These are phyloP conservation scores for Lophotriccus pileatus DNA, from an alignment of 2,797 vertebrate genomes.

Conservation along the genomic window DNA sequence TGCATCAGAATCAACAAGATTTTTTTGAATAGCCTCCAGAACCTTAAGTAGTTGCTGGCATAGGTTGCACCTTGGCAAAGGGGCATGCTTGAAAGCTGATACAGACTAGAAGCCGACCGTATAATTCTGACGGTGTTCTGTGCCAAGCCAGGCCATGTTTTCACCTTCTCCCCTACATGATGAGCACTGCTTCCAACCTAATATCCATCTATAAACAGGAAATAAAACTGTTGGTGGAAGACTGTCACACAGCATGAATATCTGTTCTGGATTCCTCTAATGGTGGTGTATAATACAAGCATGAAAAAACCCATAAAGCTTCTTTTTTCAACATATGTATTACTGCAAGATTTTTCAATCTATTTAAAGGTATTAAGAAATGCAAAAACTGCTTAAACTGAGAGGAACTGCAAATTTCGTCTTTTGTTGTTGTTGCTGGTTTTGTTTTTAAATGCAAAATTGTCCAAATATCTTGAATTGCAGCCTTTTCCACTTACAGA, in stretches of 20 bases:
- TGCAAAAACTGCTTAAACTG: not conserved
- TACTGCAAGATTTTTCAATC: not conserved
- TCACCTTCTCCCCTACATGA: not conserved
- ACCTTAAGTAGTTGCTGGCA: not conserved
- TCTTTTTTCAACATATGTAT: not conserved
- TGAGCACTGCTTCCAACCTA: not conserved
- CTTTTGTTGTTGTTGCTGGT: accelerated
- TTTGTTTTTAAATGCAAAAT: not conserved
- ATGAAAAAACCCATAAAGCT: not conserved
- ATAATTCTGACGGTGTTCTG: not conserved
- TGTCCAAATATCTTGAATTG: not conserved
- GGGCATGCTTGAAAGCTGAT: not conserved
- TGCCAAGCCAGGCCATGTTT: not conserved
- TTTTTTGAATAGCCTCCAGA: not conserved
- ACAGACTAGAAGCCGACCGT: not conserved
- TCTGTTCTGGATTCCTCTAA: not conserved
- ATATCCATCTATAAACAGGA: not conserved
- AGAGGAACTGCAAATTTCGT: not conserved
- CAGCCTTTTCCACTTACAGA: not conserved
- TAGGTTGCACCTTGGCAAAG: not conserved
- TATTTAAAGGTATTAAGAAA: not conserved
- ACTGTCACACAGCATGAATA: not conserved
- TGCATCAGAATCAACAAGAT: not conserved
- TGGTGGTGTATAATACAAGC: not conserved
- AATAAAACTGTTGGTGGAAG: not conserved